phyloP scores from a whole-genome alignment of 1,140 invertebrate genomes.

The Bombus consobrinus region DNA sequence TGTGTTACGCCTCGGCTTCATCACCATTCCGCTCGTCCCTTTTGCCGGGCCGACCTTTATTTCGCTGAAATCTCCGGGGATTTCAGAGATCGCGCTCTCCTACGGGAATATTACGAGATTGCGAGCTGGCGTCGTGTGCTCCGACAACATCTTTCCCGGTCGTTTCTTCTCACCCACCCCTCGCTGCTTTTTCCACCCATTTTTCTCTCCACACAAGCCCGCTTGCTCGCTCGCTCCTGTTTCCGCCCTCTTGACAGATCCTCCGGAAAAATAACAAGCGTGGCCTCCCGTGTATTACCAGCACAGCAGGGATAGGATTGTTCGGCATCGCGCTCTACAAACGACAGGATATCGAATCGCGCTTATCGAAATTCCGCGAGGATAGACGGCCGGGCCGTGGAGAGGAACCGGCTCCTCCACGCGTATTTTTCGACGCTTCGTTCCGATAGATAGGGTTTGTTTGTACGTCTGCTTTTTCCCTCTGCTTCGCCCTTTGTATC shows the following conservation, averaged over 20 bases:
- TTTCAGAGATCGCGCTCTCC: constrained; percentile 76
- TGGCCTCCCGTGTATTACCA: constrained; percentile 56
- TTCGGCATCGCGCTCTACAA: constrained; percentile 26
- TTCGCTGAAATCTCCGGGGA: constrained; percentile 78
- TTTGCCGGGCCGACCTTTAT: constrained; percentile 70
- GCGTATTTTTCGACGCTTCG: constrained; percentile 18
- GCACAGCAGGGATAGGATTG: constrained; percentile 32
- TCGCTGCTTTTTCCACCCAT: constrained; percentile 25
- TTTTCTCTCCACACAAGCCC: not conserved
- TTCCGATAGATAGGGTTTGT: constrained; percentile 10
- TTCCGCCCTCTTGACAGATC: constrained; percentile 45
- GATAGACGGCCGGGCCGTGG: not conserved
- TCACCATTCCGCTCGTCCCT: constrained; percentile 44
- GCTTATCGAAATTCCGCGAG: constrained; percentile 52
- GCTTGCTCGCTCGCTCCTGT: not conserved
- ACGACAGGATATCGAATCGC: constrained; percentile 46
- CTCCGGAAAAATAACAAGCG: constrained; percentile 56
- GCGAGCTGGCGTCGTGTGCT: constrained; percentile 71
- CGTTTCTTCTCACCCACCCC: constrained; percentile 45
- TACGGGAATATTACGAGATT: constrained; percentile 80
- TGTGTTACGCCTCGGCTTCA: constrained; percentile 11
- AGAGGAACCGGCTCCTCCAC: not conserved
- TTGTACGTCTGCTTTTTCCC: not conserved
- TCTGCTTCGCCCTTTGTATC: not conserved
- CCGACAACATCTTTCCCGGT: constrained; percentile 39